A percentile compares a stretch with the other conserved stretches of the same genome.
Conservation (phyloP, 64 coral and sea anemone species). For the Anthopleura sola region DNA sequence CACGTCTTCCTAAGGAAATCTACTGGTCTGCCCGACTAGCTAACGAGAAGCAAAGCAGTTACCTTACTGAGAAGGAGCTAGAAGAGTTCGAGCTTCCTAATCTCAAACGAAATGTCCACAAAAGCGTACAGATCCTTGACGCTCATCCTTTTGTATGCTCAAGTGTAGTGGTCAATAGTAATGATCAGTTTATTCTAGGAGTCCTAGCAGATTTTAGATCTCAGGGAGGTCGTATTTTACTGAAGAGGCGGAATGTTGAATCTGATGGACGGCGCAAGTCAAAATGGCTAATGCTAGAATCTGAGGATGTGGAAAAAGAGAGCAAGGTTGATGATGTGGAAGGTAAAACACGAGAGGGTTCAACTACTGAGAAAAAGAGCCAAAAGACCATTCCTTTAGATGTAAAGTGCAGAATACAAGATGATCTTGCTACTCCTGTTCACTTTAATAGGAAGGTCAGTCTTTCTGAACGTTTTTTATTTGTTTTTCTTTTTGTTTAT, state of each 20-base stretch:
- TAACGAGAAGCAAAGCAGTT: not conserved
- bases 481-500: not conserved
- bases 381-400: not conserved
- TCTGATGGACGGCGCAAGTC: conserved; percentile 13
- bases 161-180: conserved; percentile 37
- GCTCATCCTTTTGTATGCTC: conserved; percentile 68
- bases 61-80: conserved; percentile 62
- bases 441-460: conserved; percentile 52
- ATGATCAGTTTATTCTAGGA: conserved; percentile 43
- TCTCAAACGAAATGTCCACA: conserved; percentile 31
- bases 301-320: not conserved
- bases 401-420: not conserved
- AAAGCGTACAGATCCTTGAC: conserved; percentile 36
- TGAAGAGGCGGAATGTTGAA: conserved; percentile 6
- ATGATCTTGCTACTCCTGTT: not conserved
- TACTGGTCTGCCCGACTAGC: conserved; percentile 74
- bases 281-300: not conserved
- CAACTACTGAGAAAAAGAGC: not conserved
- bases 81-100: conserved; percentile 63
- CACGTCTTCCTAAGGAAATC: conserved; percentile 62
- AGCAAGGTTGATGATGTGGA: not conserved
- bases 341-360: not conserved
- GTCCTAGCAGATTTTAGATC: conserved; percentile 77
- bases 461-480: not conserved
- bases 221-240: conserved; percentile 78